Percentiles rank a stretch among this genome's conserved stretches.
Conservation (phyloP, 2,797 vertebrate genomes). For the Coracias cyanogaster region DNA sequence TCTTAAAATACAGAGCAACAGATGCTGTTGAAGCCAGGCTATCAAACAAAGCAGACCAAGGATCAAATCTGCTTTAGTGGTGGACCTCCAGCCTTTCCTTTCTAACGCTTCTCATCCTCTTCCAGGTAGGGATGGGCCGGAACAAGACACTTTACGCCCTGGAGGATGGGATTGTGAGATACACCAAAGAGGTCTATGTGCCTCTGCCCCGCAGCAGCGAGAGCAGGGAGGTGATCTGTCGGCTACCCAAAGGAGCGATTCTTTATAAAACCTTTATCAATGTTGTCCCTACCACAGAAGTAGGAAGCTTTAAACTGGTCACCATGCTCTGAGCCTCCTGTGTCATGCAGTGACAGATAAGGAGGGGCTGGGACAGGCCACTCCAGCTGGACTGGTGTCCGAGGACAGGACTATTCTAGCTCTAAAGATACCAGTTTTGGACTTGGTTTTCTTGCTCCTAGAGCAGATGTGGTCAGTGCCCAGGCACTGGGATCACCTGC, state of each 20-base stretch:
- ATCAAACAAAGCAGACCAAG: accelerated
- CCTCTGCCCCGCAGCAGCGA: slow-evolving; percentile 83
- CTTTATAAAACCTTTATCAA: slow-evolving; percentile 96
- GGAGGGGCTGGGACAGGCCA: background rate
- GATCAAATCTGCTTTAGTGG: background rate
- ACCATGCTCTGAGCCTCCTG: slow-evolving; percentile 84
- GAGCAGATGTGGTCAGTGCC: background rate
- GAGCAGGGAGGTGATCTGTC: slow-evolving; percentile 80
- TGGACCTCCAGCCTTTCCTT: background rate
- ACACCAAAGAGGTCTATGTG: slow-evolving; percentile 93
- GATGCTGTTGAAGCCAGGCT: background rate
- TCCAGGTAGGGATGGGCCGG: slow-evolving; percentile 92
- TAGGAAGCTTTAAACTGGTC: slow-evolving; percentile 89
- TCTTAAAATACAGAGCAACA: slow-evolving; percentile 4
- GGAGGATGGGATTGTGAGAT: slow-evolving; percentile 90
- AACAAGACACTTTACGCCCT: slow-evolving; percentile 91
- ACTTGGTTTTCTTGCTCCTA: background rate
- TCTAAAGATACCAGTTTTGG: background rate
- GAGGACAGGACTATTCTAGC: background rate
- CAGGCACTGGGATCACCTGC: background rate
- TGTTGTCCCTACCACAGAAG: slow-evolving; percentile 85
- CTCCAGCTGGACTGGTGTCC: background rate
- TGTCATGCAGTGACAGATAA: accelerated
- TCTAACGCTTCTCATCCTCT: background rate
- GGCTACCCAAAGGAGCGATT: slow-evolving; percentile 86